A percentile compares a stretch with the other conserved stretches of the same genome.
These are phyloP conservation scores for Lepidurus arcticus DNA, from an alignment of 1,140 invertebrate genomes.

Conservation along the genomic window DNA sequence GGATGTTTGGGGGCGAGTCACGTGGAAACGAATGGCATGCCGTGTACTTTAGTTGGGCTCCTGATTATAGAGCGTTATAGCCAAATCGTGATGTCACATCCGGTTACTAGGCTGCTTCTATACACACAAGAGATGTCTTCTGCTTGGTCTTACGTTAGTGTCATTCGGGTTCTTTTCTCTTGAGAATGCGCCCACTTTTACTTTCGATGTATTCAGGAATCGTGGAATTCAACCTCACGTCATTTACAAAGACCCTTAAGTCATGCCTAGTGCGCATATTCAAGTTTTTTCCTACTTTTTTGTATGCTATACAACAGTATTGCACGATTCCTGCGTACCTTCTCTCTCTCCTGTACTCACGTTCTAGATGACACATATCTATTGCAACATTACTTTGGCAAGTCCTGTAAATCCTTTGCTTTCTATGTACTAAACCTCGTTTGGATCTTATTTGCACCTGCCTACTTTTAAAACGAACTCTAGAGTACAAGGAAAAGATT, in stretches of 20 bases:
- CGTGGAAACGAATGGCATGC: background rate
- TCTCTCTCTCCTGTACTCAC: background rate
- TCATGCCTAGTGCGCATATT: constrained; percentile 8
- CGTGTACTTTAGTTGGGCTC: background rate
- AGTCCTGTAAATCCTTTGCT: background rate
- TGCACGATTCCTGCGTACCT: background rate
- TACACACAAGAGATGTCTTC: background rate
- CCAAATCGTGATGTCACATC: background rate
- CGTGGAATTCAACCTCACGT: background rate
- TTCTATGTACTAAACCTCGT: background rate
- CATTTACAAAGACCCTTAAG: background rate
- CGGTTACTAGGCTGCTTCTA: background rate
- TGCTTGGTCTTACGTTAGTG: background rate
- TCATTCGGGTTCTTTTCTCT: background rate
- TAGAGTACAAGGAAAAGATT: no score
- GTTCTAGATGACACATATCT: background rate
- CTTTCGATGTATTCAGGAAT: background rate
- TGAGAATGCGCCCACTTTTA: background rate
- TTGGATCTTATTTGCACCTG: background rate
- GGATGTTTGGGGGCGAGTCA: background rate
- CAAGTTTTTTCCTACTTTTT: background rate
- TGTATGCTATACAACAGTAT: background rate
- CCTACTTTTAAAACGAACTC: no score
- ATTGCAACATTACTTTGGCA: background rate
- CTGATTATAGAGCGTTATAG: constrained; percentile 10